Base-by-base conservation (phyloP, 2,113 vertebrate genomes). In the Cephalopterus ornatus region DNA sequence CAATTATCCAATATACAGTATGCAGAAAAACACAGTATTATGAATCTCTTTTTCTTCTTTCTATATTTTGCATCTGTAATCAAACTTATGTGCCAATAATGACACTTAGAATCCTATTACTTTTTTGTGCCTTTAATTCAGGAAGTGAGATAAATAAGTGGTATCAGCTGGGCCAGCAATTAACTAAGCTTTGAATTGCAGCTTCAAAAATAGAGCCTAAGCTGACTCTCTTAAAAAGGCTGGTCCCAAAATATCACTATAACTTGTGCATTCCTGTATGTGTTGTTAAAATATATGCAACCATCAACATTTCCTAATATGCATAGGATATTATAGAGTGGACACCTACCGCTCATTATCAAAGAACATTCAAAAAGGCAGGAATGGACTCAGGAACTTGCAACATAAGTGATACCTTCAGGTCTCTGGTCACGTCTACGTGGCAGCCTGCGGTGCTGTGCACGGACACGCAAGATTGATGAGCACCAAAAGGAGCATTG, bases 161-260 rank as follows among this genome's bases (percentile, higher is more conserved):
- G 11, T 44, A 81, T 94, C 88, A 95, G 39, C 76, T 95, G 95
- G 85, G 76, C 82, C 85, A 93, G 85, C 61, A 96, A 96, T 96
- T 94, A 94, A 78, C 35, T 68, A 8, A 37, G 37, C 76, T 93
- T 72, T 96, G 65, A 94, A 84, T 1, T 82, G 52, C 56, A 72
- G 68, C 71, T 89, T 92, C 95, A 91, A 88, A 96, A 95, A 91
- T 78, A 96, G 90, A 78, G 41, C 28, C 2, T 6, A 83, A 93
- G 33, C 11, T 3, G 1, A 35, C 32, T 67, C 7, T 85, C 9
- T 77, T 63, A 23, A 85, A 92, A 90, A 75, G 9, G 8, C 49
- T 78, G 3, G 9, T 90, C 52, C 65, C 56, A 84, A 20, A 59
- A 67, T 95, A 92, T 33, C 52, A 52, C 24, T 42, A 13, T 61